Percentiles rank a stretch among this genome's conserved stretches.
phyloP scores from a whole-genome alignment of 2,113 vertebrate genomes.

The Zosterops borbonicus region DNA sequence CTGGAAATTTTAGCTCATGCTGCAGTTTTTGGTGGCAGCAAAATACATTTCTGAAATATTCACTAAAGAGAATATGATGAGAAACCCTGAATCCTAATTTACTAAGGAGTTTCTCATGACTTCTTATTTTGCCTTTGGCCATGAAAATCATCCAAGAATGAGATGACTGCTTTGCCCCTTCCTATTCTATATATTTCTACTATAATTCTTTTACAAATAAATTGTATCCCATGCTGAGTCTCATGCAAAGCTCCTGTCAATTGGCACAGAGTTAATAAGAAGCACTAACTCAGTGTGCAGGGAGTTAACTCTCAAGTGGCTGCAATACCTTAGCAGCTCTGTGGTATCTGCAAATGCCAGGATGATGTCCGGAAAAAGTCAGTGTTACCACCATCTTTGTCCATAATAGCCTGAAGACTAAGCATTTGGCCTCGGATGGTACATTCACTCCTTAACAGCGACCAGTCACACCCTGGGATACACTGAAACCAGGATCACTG shows the following conservation, averaged over 20 bases:
- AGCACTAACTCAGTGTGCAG: background rate
- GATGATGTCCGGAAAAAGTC: background rate
- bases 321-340: background rate
- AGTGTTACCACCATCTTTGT: background rate
- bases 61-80: background rate
- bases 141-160: background rate
- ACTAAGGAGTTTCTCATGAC: background rate
- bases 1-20: background rate
- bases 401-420: background rate
- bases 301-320: background rate
- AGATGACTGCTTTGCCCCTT: background rate
- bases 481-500: background rate
- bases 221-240: background rate
- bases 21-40: background rate
- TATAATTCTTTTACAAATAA: background rate
- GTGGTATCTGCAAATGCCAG: background rate
- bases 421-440: background rate
- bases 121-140: background rate
- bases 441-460: background rate
- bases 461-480: background rate
- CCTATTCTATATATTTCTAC: background rate
- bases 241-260: background rate
- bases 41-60: constrained; percentile 32
- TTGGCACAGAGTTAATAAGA: background rate
- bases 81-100: background rate